Percentiles rank a stretch among this genome's conserved stretches.
These are phyloP conservation scores for Hystrix cristata DNA, from an alignment of 2,113 vertebrate genomes.

Conservation along the genomic window DNA sequence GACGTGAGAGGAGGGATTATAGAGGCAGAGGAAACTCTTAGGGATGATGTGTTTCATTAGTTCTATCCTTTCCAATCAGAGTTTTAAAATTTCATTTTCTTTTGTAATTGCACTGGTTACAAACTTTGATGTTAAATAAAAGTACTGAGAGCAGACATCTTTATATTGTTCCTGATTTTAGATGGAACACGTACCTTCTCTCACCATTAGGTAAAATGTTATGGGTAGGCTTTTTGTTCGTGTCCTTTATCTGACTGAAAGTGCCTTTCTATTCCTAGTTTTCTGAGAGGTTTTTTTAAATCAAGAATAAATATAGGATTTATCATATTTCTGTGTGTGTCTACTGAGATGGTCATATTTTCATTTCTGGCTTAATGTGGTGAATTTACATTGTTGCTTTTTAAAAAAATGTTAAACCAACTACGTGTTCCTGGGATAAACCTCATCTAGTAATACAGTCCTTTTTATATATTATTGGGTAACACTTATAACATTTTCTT, in stretches of 20 bases:
- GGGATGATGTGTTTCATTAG: neutral
- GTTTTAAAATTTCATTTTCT: slow-evolving; percentile 23
- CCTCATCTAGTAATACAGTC: neutral
- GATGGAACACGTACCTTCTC: neutral
- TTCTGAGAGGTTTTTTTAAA: neutral
- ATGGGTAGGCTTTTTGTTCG: slow-evolving; percentile 12
- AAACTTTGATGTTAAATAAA: slow-evolving; percentile 16
- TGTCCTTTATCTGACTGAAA: neutral
- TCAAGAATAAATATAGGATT: neutral
- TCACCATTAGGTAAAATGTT: neutral
- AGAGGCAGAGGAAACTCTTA: neutral
- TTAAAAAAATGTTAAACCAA: slow-evolving; percentile 37
- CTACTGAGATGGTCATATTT: slow-evolving; percentile 23
- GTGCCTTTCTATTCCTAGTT: neutral
- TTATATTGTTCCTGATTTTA: slow-evolving; percentile 24
- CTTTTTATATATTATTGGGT: slow-evolving; percentile 8
- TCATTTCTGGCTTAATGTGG: slow-evolving; percentile 19
- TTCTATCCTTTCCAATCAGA: slow-evolving; percentile 39
- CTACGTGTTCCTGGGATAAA: neutral
- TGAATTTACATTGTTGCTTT: slow-evolving; percentile 3
- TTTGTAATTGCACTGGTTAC: neutral
- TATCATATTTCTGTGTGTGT: neutral
- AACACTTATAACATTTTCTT: slow-evolving; percentile 52
- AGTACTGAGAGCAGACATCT: neutral
- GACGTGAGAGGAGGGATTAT: neutral